These are phyloP conservation scores for Drosophila longiperda DNA, from an alignment of 2,888 invertebrate species.

Conservation along the genomic window DNA sequence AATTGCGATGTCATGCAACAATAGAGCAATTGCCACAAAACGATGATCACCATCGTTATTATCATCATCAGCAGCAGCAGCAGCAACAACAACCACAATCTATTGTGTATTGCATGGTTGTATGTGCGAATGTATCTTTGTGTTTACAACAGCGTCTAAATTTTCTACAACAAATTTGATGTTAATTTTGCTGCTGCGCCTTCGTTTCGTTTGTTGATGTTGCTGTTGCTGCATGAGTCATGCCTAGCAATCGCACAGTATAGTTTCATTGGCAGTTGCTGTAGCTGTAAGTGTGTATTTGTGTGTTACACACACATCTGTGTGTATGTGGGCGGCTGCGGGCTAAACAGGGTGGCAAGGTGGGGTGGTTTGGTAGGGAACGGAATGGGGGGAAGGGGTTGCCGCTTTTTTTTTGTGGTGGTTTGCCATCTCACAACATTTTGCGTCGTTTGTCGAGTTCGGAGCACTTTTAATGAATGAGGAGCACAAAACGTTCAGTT, in stretches of 20 bases:
- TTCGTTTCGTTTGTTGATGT: conserved; percentile 62
- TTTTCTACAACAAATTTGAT: conserved; percentile 78
- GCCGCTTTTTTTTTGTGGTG: conserved; percentile 44
- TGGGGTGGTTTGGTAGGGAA: conserved; percentile 10
- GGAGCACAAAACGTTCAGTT: conserved; percentile 67
- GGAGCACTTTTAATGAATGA: conserved; percentile 78
- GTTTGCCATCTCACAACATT: conserved; percentile 57
- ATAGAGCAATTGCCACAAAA: conserved; percentile 69
- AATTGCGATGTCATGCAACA: conserved; percentile 80
- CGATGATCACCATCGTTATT: conserved; percentile 41
- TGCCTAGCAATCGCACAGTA: conserved; percentile 70
- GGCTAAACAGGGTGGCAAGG: conserved; percentile 43
- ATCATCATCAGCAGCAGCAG: not conserved
- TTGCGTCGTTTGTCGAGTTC: conserved; percentile 70
- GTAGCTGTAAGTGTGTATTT: conserved; percentile 25
- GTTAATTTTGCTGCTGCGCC: conserved; percentile 65
- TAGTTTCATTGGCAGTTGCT: conserved; percentile 74
- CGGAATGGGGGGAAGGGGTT: conserved; percentile 17
- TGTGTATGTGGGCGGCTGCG: conserved; percentile 62
- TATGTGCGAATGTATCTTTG: conserved; percentile 25
- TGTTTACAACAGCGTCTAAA: conserved; percentile 74
- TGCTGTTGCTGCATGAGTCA: conserved; percentile 76
- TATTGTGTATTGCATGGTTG: conserved; percentile 13
- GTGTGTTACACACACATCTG: conserved; percentile 6
- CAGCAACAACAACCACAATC: conserved; percentile 1